Evolutionary conservation across 2,888 invertebrate genomes (phyloP).

Genomic region (Corythucha ciliata): DNA sequence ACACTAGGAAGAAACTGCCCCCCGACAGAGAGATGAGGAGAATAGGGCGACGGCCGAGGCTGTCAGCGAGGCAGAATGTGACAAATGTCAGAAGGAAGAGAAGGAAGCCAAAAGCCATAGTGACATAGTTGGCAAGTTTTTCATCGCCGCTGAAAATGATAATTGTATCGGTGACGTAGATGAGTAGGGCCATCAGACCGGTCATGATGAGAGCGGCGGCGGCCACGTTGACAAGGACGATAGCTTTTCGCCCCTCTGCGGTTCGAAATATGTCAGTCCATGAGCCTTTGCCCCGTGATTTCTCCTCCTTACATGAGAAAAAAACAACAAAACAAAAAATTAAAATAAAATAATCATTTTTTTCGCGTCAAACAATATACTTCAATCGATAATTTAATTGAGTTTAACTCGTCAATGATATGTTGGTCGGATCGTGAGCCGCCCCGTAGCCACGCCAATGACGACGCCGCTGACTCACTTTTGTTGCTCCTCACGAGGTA

Average conservation of each 20-base stretch:
- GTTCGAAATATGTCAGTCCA: conserved; percentile 29
- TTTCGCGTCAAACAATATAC: conserved; percentile 8
- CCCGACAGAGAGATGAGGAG: conserved; percentile 29
- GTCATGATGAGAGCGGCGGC: conserved; percentile 27
- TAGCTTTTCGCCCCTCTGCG: conserved; percentile 23
- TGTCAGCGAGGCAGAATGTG: conserved; percentile 28
- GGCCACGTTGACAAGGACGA: conserved; percentile 20
- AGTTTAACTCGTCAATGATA: conserved; percentile 21
- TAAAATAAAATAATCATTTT: neutral
- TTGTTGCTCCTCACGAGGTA: conserved; percentile 49
- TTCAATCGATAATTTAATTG: conserved; percentile 19
- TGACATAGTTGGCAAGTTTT: conserved; percentile 24
- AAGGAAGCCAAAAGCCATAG: conserved; percentile 30
- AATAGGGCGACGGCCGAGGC: conserved; percentile 29
- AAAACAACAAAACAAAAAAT: neutral
- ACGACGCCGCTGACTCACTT: conserved; percentile 34
- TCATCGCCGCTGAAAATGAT: conserved; percentile 19
- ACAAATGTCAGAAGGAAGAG: conserved; percentile 29
- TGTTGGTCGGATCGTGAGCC: conserved; percentile 10
- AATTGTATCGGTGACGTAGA: conserved; percentile 31
- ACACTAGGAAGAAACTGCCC: conserved; percentile 19
- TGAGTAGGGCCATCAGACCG: conserved; percentile 30
- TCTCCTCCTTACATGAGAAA: neutral
- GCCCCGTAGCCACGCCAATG: conserved; percentile 29
- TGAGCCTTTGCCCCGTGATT: conserved; percentile 15